Evolutionary conservation across 2,113 vertebrate genomes (phyloP), one percentile per base, ranked within the genome.

Genomic region (Pitta sordida): DNA sequence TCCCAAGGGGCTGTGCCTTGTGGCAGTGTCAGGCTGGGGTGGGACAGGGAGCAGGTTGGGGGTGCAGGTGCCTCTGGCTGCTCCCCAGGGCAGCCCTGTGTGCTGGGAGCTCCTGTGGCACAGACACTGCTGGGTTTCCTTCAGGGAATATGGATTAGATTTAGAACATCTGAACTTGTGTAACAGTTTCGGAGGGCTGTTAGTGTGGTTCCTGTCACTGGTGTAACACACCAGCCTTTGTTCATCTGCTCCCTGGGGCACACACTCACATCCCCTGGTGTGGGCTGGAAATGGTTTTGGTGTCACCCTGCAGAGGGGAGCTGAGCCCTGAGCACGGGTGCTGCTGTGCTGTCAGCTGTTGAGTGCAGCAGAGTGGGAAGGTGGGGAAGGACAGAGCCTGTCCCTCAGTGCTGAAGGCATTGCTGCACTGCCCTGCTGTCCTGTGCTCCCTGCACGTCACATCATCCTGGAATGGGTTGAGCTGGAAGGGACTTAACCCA

Each of bases 81-180:
- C 24, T 8, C 75, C 11, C 22, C 58, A 62, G 67, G 21, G 49
- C 27, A 30, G 20, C 13, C 0, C 7, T 1, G 7, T 0, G 1
- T 58, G 43, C 21, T 20, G 44, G 44, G 44, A 20, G 44, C 44
- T 46, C 24, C 39, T 21, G 29, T 37, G 4, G 15, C 59, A 37
- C 19, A 73, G 26, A n/a, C 6, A 10, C 49, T 30, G 20, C 5
- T 1, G 6, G 8, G 4, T 37, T 65, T 75, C 32, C 32, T 44
- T 29, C 7, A 30, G 51, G 71, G 58, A 56, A 15, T 49, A 13
- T n/a, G n/a, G n/a, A n/a, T 37, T 41, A 8, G 26, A 32, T 83
- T 44, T 78, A 15, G 12, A 6, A 11, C 13, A 53, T 52, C 67
- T 90, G 83, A 48, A 32, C 43, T 67, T 15, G 26, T 70, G 6